phyloP scores from a whole-genome alignment of 2,888 invertebrate species.

The Oscheius sp. region DNA sequence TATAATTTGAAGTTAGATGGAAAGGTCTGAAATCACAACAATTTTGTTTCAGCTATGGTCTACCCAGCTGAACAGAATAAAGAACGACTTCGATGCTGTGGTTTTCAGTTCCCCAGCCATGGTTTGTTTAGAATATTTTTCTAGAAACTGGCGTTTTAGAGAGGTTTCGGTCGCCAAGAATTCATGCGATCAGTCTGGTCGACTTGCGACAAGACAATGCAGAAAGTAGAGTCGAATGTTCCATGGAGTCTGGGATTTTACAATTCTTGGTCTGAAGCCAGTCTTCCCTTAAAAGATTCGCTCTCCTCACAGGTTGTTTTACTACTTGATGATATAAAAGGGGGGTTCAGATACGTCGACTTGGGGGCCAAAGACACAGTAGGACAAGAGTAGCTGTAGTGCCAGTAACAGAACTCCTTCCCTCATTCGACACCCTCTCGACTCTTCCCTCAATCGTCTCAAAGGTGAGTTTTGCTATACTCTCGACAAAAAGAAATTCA shows the following conservation, averaged over 20 bases:
- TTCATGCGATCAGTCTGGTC: slow-evolving; percentile 45
- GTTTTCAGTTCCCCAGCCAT: slow-evolving; percentile 54
- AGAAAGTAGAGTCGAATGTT: slow-evolving; percentile 43
- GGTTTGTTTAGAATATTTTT: slow-evolving; percentile 16
- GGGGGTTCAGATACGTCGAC: not conserved
- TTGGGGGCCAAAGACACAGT: slow-evolving; percentile 3
- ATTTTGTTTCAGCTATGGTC: slow-evolving; percentile 49
- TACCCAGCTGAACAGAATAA: slow-evolving; percentile 35
- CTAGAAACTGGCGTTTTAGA: slow-evolving; percentile 33
- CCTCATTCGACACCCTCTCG: slow-evolving; percentile 60
- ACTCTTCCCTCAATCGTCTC: slow-evolving; percentile 45
- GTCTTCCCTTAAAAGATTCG: slow-evolving; percentile 39
- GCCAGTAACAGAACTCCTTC: slow-evolving; percentile 59
- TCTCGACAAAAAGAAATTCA: not conserved
- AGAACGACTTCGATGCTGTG: slow-evolving; percentile 43
- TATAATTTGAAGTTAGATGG: too few species aligned
- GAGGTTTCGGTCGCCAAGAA: slow-evolving; percentile 37
- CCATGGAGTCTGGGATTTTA: slow-evolving; percentile 61
- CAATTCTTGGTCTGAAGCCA: slow-evolving; percentile 58
- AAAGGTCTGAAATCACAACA: too few species aligned
- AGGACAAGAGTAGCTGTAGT: slow-evolving; percentile 51
- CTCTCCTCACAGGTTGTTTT: slow-evolving; percentile 28
- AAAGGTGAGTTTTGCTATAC: not conserved
- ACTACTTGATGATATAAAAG: not conserved
- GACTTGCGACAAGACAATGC: slow-evolving; percentile 51